A percentile compares a stretch with the other conserved stretches of the same genome.
Conservation (phyloP, 2,797 vertebrate species). For the Kryptolebias ocellatus region DNA sequence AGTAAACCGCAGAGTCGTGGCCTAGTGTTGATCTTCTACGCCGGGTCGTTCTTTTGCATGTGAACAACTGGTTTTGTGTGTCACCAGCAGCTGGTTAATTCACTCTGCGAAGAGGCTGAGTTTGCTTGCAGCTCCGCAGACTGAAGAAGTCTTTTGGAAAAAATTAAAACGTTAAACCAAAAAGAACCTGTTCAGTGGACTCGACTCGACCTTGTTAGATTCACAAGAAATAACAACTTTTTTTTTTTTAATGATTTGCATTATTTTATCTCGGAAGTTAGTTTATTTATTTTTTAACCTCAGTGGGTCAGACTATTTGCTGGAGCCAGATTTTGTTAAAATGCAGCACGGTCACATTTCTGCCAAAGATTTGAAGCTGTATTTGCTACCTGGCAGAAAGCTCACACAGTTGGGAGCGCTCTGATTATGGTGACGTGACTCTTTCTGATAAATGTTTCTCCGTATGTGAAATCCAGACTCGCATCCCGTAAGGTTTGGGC, state of each 20-base stretch:
- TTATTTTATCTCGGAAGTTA: not conserved
- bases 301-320: slow-evolving; percentile 52
- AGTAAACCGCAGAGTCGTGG: too few species aligned
- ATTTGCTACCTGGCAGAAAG: slow-evolving; percentile 53
- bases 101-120: too few species aligned
- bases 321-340: slow-evolving; percentile 43
- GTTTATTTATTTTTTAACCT: slow-evolving; percentile 11
- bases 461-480: not conserved
- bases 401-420: slow-evolving; percentile 12
- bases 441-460: slow-evolving; percentile 37
- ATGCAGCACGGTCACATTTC: slow-evolving; percentile 27
- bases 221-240: too few species aligned
- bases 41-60: too few species aligned
- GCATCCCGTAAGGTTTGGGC: slow-evolving; percentile 3
- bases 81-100: too few species aligned
- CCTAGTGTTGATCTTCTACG: too few species aligned
- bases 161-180: too few species aligned
- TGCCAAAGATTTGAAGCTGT: slow-evolving; percentile 48
- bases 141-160: too few species aligned
- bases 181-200: too few species aligned
- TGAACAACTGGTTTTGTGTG: too few species aligned
- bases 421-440: slow-evolving; percentile 37
- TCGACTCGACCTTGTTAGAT: too few species aligned
- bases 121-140: too few species aligned
- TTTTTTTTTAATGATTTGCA: not conserved